Conservation (phyloP, 2,797 vertebrate genomes). For the Centropyge bicolor region DNA sequence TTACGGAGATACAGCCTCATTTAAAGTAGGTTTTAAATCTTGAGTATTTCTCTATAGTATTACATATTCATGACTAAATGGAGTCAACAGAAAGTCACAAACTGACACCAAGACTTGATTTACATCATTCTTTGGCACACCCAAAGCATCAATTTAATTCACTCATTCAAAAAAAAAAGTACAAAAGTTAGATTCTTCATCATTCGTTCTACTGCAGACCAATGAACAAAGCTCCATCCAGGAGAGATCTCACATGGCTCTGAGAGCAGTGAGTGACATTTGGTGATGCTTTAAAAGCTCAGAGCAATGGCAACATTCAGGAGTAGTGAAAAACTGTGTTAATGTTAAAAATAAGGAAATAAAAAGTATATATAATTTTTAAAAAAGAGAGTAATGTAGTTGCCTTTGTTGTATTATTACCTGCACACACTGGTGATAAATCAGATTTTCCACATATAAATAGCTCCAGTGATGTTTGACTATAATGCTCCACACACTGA, state of each 20-base stretch:
- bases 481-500: not conserved
- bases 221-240: slow-evolving; percentile 38
- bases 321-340: slow-evolving; percentile 4
- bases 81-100: not conserved
- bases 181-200: slow-evolving; percentile 63
- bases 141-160: slow-evolving; percentile 67
- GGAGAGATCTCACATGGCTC: not conserved
- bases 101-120: not conserved
- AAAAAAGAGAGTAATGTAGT: not conserved
- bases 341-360: not conserved
- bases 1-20: no score
- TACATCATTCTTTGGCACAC: slow-evolving; percentile 53
- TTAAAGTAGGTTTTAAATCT: not conserved
- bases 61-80: not conserved
- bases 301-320: not conserved
- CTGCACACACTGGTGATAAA: not conserved
- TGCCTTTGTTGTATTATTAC: not conserved
- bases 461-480: slow-evolving; percentile 6
- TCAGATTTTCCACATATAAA: slow-evolving; percentile 16
- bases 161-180: slow-evolving; percentile 59
- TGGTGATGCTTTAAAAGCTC: not conserved
- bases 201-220: slow-evolving; percentile 45
- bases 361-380: not conserved
- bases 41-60: not conserved
- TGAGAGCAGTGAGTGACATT: slow-evolving; percentile 1